Evolutionary conservation across 2,797 vertebrate species (phyloP).

Genomic region (Propithecus deckenii): DNA sequence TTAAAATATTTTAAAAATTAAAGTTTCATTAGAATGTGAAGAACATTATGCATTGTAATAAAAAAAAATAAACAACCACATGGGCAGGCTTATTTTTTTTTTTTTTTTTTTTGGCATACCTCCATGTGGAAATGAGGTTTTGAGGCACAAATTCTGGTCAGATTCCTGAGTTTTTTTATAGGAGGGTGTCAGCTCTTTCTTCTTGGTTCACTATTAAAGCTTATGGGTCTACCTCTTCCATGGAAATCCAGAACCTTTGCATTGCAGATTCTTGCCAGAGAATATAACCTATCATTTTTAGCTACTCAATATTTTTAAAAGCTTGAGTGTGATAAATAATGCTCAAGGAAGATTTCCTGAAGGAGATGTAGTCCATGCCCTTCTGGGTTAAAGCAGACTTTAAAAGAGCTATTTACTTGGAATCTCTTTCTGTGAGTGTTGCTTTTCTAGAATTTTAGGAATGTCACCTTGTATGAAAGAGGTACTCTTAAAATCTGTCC

Average conservation of each 20-base stretch:
- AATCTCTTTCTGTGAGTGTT: background rate
- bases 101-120: background rate
- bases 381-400: conserved; percentile 31
- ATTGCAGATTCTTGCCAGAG: background rate
- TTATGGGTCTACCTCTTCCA: background rate
- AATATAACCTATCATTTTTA: conserved; percentile 22
- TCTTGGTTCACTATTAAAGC: background rate
- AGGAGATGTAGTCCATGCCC: background rate
- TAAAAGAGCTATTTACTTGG: background rate
- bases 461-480: background rate
- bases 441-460: background rate
- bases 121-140: conserved; percentile 41
- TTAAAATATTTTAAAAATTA: conserved; percentile 9
- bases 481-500: background rate
- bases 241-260: background rate
- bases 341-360: conserved; percentile 3
- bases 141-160: conserved; percentile 36
- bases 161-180: conserved; percentile 53
- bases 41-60: background rate
- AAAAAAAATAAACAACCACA: background rate
- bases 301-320: background rate
- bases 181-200: background rate
- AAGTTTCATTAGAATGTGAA: conserved; percentile 29
- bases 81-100: background rate
- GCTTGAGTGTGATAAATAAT: background rate